Evolutionary conservation across 2,888 invertebrate species (phyloP), one percentile per base, ranked within the genome.

Genomic region (Drosophila macrothrix): DNA sequence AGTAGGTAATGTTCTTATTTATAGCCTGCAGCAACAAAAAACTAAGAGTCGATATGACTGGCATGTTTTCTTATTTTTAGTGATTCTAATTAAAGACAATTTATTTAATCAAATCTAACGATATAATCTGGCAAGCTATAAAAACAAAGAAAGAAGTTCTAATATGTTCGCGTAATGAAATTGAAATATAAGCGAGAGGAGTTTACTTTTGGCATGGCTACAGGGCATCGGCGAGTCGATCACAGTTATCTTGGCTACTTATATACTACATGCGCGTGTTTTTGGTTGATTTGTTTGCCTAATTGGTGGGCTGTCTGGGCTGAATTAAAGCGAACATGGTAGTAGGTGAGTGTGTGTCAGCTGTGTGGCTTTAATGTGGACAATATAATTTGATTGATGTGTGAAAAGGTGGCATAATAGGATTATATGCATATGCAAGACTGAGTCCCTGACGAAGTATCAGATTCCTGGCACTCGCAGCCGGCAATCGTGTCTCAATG

Each of bases 341-440:
- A 19, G 25, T 12, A 25, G 4, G 12, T 25, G n/a, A 19, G 31
- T 31, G 35, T 49, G 64, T n/a, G 43, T 31, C n/a, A 19, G 25
- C 2, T 35, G 22, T 67, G 55, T 39, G 63, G 41, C 52, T 29
- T 54, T 46, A 61, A 55, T 66, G 69, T 39, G 49, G 71, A 56
- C 71, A 82, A 73, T 78, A 78, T 67, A 78, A 58, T 69, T 67
- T 83, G 76, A 85, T 82, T 78, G 80, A 80, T 72, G 59, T 69
- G 63, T 71, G 53, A 72, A 79, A 78, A 71, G 50, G 74, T 77
- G 73, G 60, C 71, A 66, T 64, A 70, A 54, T 52, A 50, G 29
- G 54, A 68, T 69, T 35, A 41, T 6, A 46, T 35, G 28, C 55
- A 28, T 39, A 28, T 39, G 19, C 28, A 28, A 25, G 37, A 28